phyloP scores from a whole-genome alignment of 2,888 invertebrate species.

The Pandemis cinnamomeana region DNA sequence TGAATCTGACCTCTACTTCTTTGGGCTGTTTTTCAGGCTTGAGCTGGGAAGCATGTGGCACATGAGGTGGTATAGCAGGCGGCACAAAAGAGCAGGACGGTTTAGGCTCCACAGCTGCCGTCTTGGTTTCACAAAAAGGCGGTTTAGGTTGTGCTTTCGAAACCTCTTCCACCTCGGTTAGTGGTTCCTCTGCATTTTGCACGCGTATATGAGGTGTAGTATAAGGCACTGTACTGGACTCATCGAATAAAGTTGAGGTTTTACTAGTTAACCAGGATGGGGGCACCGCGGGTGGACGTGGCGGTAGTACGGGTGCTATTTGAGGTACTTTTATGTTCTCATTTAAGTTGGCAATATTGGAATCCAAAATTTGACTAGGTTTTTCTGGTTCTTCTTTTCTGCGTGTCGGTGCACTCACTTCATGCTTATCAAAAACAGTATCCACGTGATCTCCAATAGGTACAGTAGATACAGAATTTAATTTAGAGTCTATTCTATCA shows the following conservation, averaged over 20 bases:
- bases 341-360: conserved; percentile 45
- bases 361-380: conserved; percentile 38
- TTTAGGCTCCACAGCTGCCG: conserved; percentile 59
- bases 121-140: conserved; percentile 51
- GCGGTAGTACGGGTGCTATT: conserved; percentile 52
- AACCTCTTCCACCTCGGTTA: conserved; percentile 56
- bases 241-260: conserved; percentile 50
- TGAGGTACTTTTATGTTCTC: conserved; percentile 51
- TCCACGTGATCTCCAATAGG: background rate
- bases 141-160: conserved; percentile 56
- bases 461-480: conserved; percentile 5
- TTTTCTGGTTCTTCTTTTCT: conserved; percentile 35
- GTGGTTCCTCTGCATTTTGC: conserved; percentile 63
- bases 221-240: conserved; percentile 52
- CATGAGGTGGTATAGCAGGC: conserved; percentile 54
- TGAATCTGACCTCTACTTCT: conserved; percentile 81
- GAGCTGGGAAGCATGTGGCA: conserved; percentile 61
- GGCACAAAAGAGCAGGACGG: conserved; percentile 76
- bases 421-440: conserved; percentile 24
- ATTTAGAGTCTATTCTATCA: conserved; percentile 47
- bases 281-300: conserved; percentile 76
- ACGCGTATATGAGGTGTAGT: conserved; percentile 68
- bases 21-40: conserved; percentile 71
- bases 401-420: conserved; percentile 40
- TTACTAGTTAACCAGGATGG: conserved; percentile 70